A percentile compares a stretch with the other conserved stretches of the same genome.
phyloP scores from a whole-genome alignment of 2,113 vertebrate genomes.

The Melanerpes formicivorus region DNA sequence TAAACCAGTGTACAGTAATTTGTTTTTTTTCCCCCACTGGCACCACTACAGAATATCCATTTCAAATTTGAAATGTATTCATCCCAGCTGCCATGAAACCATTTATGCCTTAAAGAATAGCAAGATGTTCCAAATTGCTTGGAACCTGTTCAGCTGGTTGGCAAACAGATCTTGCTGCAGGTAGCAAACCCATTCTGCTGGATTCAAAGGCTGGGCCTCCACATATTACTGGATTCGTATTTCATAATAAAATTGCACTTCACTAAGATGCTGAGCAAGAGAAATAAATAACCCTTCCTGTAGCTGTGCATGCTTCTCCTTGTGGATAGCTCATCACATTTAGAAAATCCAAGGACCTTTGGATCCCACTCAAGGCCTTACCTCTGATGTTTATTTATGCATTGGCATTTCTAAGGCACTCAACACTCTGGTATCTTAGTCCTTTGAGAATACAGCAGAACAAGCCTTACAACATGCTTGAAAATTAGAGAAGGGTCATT shows the following conservation, averaged over 20 bases:
- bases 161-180: not conserved
- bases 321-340: not conserved
- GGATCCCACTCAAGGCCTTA: not conserved
- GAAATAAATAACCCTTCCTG: not conserved
- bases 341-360: not conserved
- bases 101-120: not conserved
- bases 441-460: not conserved
- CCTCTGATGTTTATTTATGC: not conserved
- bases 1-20: not conserved
- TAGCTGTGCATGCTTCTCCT: not conserved
- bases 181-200: slow-evolving; percentile 19
- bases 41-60: not conserved
- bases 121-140: slow-evolving; percentile 42
- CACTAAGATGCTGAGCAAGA: not conserved
- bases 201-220: not conserved
- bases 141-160: slow-evolving; percentile 35
- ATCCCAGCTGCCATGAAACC: slow-evolving; percentile 31
- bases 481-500: not conserved
- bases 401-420: not conserved
- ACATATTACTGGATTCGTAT: not conserved
- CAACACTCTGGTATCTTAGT: not conserved
- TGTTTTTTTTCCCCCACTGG: not conserved
- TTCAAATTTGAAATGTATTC: slow-evolving; percentile 41
- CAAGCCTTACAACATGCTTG: not conserved
- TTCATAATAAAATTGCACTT: slow-evolving; percentile 16